These are phyloP conservation scores for Protobothrops flavoviridis DNA, from an alignment of 2,113 vertebrate species.

Conservation along the genomic window DNA sequence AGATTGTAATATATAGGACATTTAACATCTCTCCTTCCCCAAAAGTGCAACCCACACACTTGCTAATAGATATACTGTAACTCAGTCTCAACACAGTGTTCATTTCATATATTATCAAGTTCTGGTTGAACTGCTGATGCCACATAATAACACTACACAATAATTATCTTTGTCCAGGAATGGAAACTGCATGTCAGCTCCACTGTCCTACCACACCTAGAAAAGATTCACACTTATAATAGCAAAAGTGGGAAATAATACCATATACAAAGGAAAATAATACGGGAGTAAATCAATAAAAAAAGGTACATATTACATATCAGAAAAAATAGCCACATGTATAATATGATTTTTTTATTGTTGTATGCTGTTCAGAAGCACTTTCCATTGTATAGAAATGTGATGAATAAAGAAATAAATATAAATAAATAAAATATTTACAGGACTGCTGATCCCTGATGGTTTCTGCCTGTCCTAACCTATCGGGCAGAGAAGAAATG, in stretches of 20 bases:
- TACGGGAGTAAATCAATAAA: background rate
- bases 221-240: background rate
- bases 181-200: background rate
- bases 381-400: background rate
- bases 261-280: background rate
- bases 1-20: background rate
- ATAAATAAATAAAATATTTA: background rate
- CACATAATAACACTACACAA: conserved; percentile 1
- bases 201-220: background rate
- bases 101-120: background rate
- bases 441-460: background rate
- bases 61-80: background rate
- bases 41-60: background rate
- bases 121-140: background rate
- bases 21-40: background rate
- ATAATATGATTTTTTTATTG: background rate
- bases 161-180: conserved; percentile 19
- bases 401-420: background rate
- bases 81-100: background rate
- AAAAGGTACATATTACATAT: background rate
- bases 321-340: background rate
- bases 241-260: background rate
- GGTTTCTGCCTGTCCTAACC: background rate
- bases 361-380: background rate
- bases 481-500: background rate